Percentiles rank a stretch among this genome's conserved stretches.
These are phyloP conservation scores for Clupea harengus DNA, from an alignment of 2,113 vertebrate species.

Conservation along the genomic window DNA sequence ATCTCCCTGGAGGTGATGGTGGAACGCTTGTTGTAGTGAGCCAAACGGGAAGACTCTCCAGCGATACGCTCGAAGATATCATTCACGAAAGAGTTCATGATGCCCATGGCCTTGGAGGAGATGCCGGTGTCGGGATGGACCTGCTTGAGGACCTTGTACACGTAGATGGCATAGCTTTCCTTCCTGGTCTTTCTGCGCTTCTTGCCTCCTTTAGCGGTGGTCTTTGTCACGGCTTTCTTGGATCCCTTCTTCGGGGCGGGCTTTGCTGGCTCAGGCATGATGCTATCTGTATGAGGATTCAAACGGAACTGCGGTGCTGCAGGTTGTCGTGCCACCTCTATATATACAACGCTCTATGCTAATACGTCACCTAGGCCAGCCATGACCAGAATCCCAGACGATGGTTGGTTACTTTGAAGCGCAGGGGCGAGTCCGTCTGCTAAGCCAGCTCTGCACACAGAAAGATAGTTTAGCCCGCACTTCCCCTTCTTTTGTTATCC, in stretches of 20 bases:
- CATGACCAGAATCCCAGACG: no score
- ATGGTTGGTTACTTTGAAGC: no score
- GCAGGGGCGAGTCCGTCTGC: no score
- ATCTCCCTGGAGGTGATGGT: constrained; percentile 40
- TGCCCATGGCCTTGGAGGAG: constrained; percentile 59
- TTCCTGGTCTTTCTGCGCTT: constrained; percentile 68
- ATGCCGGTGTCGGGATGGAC: constrained; percentile 71
- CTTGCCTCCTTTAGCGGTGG: constrained; percentile 62
- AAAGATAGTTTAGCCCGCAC: no score
- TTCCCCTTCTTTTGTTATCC: no score
- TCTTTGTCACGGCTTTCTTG: constrained; percentile 61
- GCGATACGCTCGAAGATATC: constrained; percentile 35
- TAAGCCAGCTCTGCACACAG: no score
- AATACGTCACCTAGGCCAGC: no score
- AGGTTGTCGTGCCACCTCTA: no score
- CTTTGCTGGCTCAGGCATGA: not conserved
- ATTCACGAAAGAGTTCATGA: constrained; percentile 33
- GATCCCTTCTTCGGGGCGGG: constrained; percentile 46
- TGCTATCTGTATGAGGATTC: no score
- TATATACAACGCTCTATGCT: no score
- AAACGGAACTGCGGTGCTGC: no score
- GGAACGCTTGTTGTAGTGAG: constrained; percentile 42
- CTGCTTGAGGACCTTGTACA: constrained; percentile 74
- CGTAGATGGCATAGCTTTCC: constrained; percentile 68
- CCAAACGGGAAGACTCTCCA: constrained; percentile 31